phyloP scores from a whole-genome alignment of 2,113 vertebrate genomes.

The Thryonomys swinderianus region DNA sequence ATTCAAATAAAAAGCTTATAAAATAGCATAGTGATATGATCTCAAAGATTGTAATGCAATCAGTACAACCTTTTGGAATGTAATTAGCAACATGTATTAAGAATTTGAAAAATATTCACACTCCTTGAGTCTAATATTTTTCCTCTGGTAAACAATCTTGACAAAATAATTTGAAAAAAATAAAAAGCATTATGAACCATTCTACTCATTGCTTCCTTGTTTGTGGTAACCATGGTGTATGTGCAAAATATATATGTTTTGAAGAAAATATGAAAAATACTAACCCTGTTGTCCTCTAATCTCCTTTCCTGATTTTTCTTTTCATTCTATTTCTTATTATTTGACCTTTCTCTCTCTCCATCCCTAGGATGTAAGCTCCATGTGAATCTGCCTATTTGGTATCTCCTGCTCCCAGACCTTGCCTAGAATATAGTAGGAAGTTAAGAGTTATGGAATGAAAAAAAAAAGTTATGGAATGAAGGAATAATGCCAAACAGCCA shows the following conservation, averaged over 20 bases:
- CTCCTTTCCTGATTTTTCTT: not conserved
- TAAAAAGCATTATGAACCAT: not conserved
- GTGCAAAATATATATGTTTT: not conserved
- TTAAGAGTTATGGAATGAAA: constrained; percentile 30
- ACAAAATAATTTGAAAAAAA: constrained; percentile 32
- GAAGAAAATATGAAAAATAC: not conserved
- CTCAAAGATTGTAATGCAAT: not conserved
- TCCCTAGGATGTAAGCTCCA: not conserved
- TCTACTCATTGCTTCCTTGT: not conserved
- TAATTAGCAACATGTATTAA: not conserved
- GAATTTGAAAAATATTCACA: constrained; percentile 30
- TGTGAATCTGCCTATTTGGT: constrained; percentile 9
- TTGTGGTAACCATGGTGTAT: not conserved
- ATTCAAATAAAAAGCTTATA: constrained; percentile 37
- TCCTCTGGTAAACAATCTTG: constrained; percentile 6
- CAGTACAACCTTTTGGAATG: not conserved
- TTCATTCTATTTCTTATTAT: not conserved
- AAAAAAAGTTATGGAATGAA: constrained; percentile 38
- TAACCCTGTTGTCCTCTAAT: not conserved
- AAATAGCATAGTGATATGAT: not conserved
- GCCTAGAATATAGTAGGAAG: not conserved
- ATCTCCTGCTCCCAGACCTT: not conserved
- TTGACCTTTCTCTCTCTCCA: not conserved
- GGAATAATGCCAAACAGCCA: not conserved
- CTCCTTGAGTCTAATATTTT: constrained; percentile 4